Base-by-base conservation (phyloP, 64 coral and sea anemone genomes). In the Stichodactyla helianthus region DNA sequence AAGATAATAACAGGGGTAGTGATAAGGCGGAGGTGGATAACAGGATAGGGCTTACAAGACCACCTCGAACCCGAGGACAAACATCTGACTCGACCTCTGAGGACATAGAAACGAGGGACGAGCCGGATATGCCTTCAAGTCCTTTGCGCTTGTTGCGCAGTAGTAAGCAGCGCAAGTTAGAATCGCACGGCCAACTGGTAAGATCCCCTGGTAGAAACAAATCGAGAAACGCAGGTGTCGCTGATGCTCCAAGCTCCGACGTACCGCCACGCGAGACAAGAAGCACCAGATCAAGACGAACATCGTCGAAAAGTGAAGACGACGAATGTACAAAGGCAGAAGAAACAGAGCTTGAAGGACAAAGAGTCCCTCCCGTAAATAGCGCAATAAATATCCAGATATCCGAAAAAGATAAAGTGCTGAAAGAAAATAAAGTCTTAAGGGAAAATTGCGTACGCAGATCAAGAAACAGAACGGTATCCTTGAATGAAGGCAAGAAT, bases 41-140 rank as follows among this genome's bases (percentile, higher is more conserved):
- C 9, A 84, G 56, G 18, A 84, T 84, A 58, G 83, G 83, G 56
- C 59, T 84, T 1, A 63, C 44, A 51, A 84, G 55, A 63, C 83
- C 56, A 54, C 35, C 35, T 44, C 54, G 59, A 60, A 84, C 83
- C 8, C 5, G 56, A 19, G 83, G 83, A 81, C 78, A 81, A n/a
- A 81, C 78, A 54, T 81, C 78, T 53, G 78, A 81, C 35, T 53
- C 17, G 27, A 81, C 78, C 5, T 81, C 78, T 51, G 78, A 81
- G 19, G 78, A 81, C 17, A 81, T 20, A 9, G 78, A 81, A 81
- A 74, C 68, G 23, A 26, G 68, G 27, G 23, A 3, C 25, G 68
- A 74, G 22, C 4, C 5, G 5, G 68, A 5, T 13, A 1, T 74
- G 11, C 68, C 68, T 0, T 9, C 26, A 31, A 74, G 68, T 23